These are phyloP conservation scores for Cyclina sinensis DNA, from an alignment of 1,140 invertebrate genomes.

Conservation along the genomic window DNA sequence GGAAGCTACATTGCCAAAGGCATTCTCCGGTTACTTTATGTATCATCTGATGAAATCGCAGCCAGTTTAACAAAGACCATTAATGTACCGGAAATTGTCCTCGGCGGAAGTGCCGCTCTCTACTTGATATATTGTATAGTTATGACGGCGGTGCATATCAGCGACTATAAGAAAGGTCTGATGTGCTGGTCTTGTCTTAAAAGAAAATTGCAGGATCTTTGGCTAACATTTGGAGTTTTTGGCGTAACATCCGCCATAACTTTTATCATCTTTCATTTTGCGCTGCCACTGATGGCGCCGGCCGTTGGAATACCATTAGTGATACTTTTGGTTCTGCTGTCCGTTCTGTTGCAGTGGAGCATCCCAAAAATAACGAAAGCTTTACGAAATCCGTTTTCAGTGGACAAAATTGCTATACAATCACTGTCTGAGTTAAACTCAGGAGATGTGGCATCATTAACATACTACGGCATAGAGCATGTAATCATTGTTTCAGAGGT, in stretches of 20 bases:
- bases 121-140: slow-evolving; percentile 56
- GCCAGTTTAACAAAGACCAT: neutral
- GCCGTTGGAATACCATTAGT: slow-evolving; percentile 35
- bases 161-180: slow-evolving; percentile 5
- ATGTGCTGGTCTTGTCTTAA: slow-evolving; percentile 48
- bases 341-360: slow-evolving; percentile 10
- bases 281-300: neutral
- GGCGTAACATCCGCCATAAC: slow-evolving; percentile 18
- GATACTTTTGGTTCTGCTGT: slow-evolving; percentile 16
- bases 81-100: neutral
- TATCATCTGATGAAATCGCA: slow-evolving; percentile 53
- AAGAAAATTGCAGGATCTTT: slow-evolving; percentile 42
- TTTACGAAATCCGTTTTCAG: slow-evolving; percentile 7
- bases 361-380: neutral
- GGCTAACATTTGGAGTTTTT: slow-evolving; percentile 48
- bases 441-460: neutral
- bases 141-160: slow-evolving; percentile 27
- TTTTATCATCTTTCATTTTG: slow-evolving; percentile 9
- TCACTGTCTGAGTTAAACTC: neutral
- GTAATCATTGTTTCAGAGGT: neutral
- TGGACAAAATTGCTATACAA: neutral
- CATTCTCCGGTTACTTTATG: slow-evolving; percentile 2
- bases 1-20: slow-evolving; percentile 26
- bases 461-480: neutral
- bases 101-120: neutral